Base-by-base conservation (phyloP, 2,797 vertebrate species). In the Gambusia yucatana region DNA sequence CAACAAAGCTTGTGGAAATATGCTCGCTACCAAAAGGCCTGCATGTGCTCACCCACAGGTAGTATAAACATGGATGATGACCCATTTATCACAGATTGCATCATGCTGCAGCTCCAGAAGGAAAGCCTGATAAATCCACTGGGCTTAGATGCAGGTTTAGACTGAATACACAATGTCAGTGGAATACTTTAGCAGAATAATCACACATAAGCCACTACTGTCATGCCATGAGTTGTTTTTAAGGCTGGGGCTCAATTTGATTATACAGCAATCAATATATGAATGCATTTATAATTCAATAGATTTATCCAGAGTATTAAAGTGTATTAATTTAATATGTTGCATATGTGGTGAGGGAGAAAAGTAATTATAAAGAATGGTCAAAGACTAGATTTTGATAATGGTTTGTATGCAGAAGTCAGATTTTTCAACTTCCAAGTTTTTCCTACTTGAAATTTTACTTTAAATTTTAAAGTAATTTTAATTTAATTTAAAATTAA, bases 91-190 rank as follows among this genome's bases (percentile, higher is more conserved):
- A 73, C 72, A 75, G 73, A 83, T 74, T 73, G 71, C 75, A 86
- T 86, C 57, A 78, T 73, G 82, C 76, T 22, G 41, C 75, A 74
- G 77, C 73, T 73, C 55, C 43, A 80, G 36, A 85, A 84, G 75
- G 78, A 88, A 89, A 86, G 71, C 79, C 88, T 3, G n/a, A 85
- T 79, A 83, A 87, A 88, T 72, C 85, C 84, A 77, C 13, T 25
- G 76, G 77, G 88, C 77, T 92, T 90, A 87, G 61, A 77, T 70
- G 47, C 2, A 50, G 82, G 22, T 87, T 83, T 77, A 83, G 20
- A 80, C 48, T 74, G 36, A 88, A 87, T 86, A 77, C 77, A 86
- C 79, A 85, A 82, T 63, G 48, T 52, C 75, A 55, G 72, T 28
- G 7, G 3, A 72, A 75, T 63, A 86, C 75, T 84, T 89, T 84